phyloP scores from a whole-genome alignment of 2,888 invertebrate genomes.

The Ornithoptera priamus region DNA sequence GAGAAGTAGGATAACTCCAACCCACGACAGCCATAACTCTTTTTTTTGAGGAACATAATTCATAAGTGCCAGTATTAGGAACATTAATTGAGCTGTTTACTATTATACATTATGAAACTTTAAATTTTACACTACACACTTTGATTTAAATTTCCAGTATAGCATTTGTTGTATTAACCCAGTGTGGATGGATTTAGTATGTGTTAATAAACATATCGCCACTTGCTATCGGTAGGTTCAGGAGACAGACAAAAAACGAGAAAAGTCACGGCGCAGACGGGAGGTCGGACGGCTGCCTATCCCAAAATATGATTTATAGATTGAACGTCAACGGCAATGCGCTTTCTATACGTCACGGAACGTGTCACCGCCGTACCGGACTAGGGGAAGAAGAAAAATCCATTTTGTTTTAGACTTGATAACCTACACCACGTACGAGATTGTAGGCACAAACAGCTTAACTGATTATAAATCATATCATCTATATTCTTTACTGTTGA shows the following conservation, averaged over 20 bases:
- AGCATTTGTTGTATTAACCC: too few species aligned
- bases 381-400: conserved; percentile 50
- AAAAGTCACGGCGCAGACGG: conserved; percentile 62
- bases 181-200: conserved; percentile 34
- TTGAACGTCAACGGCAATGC: conserved; percentile 73
- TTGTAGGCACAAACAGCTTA: conserved; percentile 16
- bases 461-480: neutral
- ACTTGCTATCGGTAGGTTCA: conserved; percentile 64
- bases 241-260: conserved; percentile 77
- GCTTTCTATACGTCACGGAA: conserved; percentile 71
- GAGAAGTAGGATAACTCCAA: too few species aligned
- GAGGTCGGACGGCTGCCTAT: conserved; percentile 64
- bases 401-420: conserved; percentile 40
- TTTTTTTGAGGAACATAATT: too few species aligned
- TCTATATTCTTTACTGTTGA: neutral
- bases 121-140: too few species aligned
- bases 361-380: conserved; percentile 49
- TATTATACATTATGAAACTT: too few species aligned
- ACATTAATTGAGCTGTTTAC: too few species aligned
- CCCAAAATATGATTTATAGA: conserved; percentile 78
- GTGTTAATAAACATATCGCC: conserved; percentile 62
- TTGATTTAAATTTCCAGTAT: too few species aligned
- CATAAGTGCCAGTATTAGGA: too few species aligned
- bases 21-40: too few species aligned
- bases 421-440: conserved; percentile 22